Conservation (phyloP, 2,888 invertebrate species). For the Acrobasis consociella region DNA sequence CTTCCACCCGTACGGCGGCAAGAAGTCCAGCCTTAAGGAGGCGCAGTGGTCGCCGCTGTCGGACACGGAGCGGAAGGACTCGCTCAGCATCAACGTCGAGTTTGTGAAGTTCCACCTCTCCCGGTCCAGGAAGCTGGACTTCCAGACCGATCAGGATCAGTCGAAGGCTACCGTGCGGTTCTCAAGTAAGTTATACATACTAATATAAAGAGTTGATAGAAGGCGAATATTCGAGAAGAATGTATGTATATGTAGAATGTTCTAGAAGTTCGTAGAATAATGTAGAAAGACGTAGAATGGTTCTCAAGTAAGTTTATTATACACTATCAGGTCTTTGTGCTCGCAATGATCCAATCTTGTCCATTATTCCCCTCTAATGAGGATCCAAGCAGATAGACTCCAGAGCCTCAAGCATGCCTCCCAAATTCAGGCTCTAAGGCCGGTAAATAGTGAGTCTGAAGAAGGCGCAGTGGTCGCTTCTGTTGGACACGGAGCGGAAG, state of each 20-base stretch:
- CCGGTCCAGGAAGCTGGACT: slow-evolving; percentile 93
- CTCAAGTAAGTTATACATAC: slow-evolving; percentile 87
- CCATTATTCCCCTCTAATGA: too few relatives aligned
- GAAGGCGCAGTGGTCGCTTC: slow-evolving; percentile 92
- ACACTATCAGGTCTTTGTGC: too few relatives aligned
- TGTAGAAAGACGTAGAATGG: too few relatives aligned
- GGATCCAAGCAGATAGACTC: too few relatives aligned
- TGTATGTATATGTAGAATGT: too few relatives aligned
- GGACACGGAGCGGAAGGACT: slow-evolving; percentile 96
- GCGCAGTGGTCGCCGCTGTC: slow-evolving; percentile 94
- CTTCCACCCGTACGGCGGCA: slow-evolving; percentile 98
- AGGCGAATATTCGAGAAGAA: too few relatives aligned
- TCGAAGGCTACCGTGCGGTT: slow-evolving; percentile 95
- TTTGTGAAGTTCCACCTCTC: slow-evolving; percentile 98
- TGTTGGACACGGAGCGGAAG: slow-evolving; percentile 94
- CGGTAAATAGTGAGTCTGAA: slow-evolving; percentile 59
- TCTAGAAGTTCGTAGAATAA: too few relatives aligned
- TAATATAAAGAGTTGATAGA: too few relatives aligned
- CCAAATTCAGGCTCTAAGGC: too few relatives aligned
- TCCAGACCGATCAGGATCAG: slow-evolving; percentile 86
- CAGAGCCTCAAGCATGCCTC: too few relatives aligned
- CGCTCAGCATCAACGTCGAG: slow-evolving; percentile 97
- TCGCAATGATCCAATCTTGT: too few relatives aligned
- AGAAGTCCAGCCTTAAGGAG: slow-evolving; percentile 87
- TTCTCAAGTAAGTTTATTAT: too few relatives aligned